A percentile compares a stretch with the other conserved stretches of the same genome.
Conservation (phyloP, 2,113 vertebrate species). For the Lethenteron camtschaticum region DNA sequence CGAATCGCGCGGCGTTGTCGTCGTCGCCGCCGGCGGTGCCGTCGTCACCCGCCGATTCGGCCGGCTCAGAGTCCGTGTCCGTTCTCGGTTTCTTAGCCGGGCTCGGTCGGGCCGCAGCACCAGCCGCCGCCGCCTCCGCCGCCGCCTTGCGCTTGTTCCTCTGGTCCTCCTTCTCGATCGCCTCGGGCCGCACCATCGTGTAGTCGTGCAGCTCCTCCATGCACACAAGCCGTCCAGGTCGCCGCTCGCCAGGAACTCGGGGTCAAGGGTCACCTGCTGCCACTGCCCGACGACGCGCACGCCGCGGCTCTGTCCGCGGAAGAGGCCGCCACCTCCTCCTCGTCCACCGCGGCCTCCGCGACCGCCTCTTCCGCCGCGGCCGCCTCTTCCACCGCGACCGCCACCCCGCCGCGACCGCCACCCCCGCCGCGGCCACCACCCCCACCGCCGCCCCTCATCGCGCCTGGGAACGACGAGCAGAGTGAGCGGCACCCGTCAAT, state of each 20-base stretch:
- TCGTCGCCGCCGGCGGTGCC: too few relatives aligned
- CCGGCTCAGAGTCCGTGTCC: too few relatives aligned
- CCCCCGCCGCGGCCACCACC: accelerated
- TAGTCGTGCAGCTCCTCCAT: slow-evolving; percentile 78
- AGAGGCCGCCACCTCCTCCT: not conserved
- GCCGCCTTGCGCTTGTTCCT: slow-evolving; percentile 14
- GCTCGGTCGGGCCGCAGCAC: slow-evolving; percentile 9
- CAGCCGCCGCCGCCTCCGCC: slow-evolving; percentile 5
- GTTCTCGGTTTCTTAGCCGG: slow-evolving; percentile 31
- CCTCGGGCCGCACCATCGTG: slow-evolving; percentile 21
- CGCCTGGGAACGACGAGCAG: too few relatives aligned
- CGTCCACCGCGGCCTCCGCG: not conserved
- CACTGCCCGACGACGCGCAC: slow-evolving; percentile 47
- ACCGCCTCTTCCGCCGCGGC: too few relatives aligned
- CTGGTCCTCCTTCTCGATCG: slow-evolving; percentile 27
- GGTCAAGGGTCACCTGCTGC: slow-evolving; percentile 50
- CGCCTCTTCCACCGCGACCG: accelerated
- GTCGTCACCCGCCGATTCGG: too few relatives aligned
- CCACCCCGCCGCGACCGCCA: too few relatives aligned
- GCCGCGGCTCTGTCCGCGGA: slow-evolving; percentile 14
- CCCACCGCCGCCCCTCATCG: accelerated
- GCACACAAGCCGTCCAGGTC: slow-evolving; percentile 51
- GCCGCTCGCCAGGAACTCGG: slow-evolving; percentile 45
- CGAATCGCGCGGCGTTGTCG: too few relatives aligned
- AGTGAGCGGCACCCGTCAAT: too few relatives aligned